Conservation (phyloP, 2,113 vertebrate genomes). For the Puffinus mauretanicus region DNA sequence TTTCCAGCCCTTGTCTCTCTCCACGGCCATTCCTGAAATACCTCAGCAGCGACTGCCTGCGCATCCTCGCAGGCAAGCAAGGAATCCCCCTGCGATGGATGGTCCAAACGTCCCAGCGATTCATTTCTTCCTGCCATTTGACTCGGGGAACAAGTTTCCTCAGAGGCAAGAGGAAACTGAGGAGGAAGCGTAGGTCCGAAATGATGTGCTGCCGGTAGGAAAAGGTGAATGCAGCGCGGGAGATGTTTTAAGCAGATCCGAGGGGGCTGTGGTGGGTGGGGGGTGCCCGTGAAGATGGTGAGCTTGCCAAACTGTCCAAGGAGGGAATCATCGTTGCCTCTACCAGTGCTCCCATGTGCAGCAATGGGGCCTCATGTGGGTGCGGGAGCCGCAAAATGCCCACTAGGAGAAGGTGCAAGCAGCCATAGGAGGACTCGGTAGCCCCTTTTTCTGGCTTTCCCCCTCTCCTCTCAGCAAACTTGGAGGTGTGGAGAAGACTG, state of each 20-base stretch:
- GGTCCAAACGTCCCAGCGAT: fast-evolving
- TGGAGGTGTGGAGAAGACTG: neutral
- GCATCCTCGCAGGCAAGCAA: neutral
- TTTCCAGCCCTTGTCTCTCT: neutral
- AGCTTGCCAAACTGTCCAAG: neutral
- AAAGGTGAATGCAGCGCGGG: fast-evolving
- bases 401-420: neutral
- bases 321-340: neutral
- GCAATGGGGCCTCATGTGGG: neutral
- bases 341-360: neutral
- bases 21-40: neutral
- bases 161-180: neutral
- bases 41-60: fast-evolving
- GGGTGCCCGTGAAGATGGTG: neutral
- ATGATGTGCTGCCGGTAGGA: fast-evolving
- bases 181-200: fast-evolving
- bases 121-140: neutral
- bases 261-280: neutral
- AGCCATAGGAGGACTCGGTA: neutral
- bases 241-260: neutral
- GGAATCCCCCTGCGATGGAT: neutral
- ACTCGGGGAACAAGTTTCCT: neutral
- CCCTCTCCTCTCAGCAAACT: neutral
- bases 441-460: neutral
- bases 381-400: fast-evolving